Conservation (phyloP, 2,113 vertebrate species). For the Pitta sordida region DNA sequence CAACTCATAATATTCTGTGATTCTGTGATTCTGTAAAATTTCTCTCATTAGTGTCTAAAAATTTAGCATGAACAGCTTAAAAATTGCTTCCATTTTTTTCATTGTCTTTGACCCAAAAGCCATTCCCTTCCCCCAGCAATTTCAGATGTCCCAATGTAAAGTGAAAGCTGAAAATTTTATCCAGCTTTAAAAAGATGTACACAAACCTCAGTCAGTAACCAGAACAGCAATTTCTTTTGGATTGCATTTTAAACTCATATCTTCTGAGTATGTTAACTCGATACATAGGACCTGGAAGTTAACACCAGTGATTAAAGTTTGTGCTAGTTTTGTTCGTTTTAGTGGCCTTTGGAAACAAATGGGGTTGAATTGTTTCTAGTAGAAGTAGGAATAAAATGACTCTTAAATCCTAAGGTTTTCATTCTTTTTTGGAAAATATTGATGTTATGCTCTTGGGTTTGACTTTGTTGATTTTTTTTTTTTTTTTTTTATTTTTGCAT, state of each 20-base stretch:
- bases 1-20: no score
- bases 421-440: neutral
- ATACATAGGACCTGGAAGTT: neutral
- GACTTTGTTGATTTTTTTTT: neutral
- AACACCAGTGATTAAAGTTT: neutral
- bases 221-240: neutral
- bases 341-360: neutral
- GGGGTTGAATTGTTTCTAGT: neutral
- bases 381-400: neutral
- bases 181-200: neutral
- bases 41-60: neutral
- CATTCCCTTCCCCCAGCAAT: neutral
- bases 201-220: neutral
- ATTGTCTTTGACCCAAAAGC: neutral
- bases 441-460: neutral
- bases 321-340: neutral
- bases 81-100: neutral
- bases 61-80: neutral
- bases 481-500: neutral
- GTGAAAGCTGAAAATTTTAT: neutral
- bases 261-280: neutral
- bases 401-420: neutral
- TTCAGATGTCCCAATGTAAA: neutral
- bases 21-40: no score
- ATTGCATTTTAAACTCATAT: neutral